Evolutionary conservation across 2,888 invertebrate species (phyloP).

Genomic region (Scaptomyza parva): DNA sequence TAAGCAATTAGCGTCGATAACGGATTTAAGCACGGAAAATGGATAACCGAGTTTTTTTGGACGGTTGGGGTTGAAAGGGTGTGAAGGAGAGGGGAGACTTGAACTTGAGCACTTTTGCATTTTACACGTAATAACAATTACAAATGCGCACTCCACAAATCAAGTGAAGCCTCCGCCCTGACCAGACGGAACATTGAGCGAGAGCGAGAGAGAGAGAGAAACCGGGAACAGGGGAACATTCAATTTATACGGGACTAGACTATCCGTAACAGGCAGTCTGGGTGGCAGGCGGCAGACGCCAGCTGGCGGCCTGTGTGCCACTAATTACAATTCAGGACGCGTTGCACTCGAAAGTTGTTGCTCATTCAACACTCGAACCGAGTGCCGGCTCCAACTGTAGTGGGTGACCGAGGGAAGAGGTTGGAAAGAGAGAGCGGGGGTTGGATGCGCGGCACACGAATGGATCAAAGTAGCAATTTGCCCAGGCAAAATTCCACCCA

Average conservation of each 20-base stretch:
- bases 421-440: background rate
- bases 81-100: background rate
- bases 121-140: slow-evolving; percentile 77
- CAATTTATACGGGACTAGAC: slow-evolving; percentile 12
- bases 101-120: slow-evolving; percentile 51
- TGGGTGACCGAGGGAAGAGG: background rate
- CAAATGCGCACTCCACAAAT: slow-evolving; percentile 75
- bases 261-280: slow-evolving; percentile 24
- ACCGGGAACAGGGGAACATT: slow-evolving; percentile 8
- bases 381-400: slow-evolving; percentile 29
- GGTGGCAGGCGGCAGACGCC: background rate
- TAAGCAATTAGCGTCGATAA: slow-evolving; percentile 71
- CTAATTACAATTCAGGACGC: slow-evolving; percentile 82
- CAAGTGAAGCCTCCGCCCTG: slow-evolving; percentile 58
- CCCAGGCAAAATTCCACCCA: slow-evolving; percentile 9
- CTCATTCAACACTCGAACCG: slow-evolving; percentile 72
- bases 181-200: background rate
- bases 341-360: slow-evolving; percentile 79
- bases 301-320: slow-evolving; percentile 39
- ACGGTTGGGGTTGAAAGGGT: too few species aligned
- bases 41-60: slow-evolving; percentile 6
- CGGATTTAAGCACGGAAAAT: slow-evolving; percentile 49
- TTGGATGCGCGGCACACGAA: background rate
- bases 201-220: background rate
- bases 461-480: slow-evolving; percentile 69